Conservation (phyloP, 1,140 invertebrate genomes). For the Hydropsyche tenuis region DNA sequence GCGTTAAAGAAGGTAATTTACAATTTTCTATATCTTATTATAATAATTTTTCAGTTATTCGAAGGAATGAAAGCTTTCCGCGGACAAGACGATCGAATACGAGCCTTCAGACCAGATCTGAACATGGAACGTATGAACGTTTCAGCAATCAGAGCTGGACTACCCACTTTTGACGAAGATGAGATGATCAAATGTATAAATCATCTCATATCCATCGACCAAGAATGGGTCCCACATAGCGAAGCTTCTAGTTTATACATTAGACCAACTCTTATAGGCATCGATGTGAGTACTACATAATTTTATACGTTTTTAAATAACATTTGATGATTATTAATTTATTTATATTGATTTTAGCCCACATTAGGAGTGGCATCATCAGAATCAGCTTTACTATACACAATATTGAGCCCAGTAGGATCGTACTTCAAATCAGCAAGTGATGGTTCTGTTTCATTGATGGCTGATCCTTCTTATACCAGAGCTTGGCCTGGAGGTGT, state of each 20-base stretch:
- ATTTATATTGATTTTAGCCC: constrained; percentile 66
- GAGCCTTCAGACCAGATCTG: constrained; percentile 92
- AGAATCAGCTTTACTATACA: constrained; percentile 86
- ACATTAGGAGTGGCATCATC: constrained; percentile 88
- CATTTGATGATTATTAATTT: background rate
- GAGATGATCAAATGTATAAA: constrained; percentile 90
- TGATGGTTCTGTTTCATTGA: constrained; percentile 75
- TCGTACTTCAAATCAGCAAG: constrained; percentile 82
- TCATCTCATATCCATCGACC: constrained; percentile 88
- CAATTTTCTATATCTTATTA: background rate
- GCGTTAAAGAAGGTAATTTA: background rate
- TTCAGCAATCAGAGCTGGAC: constrained; percentile 81
- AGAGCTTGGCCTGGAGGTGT: constrained; percentile 96
- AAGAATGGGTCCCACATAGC: constrained; percentile 96
- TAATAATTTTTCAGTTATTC: constrained; percentile 77
- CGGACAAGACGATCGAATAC: constrained; percentile 90
- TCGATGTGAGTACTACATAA: constrained; percentile 77
- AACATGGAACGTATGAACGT: constrained; percentile 94
- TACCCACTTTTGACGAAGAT: constrained; percentile 88
- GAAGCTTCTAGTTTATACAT: constrained; percentile 92
- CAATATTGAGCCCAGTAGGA: constrained; percentile 92
- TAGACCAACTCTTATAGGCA: constrained; percentile 95
- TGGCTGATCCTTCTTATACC: constrained; percentile 63
- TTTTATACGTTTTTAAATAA: background rate
- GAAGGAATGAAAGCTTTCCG: constrained; percentile 99